Conservation (phyloP, 2,113 vertebrate species). For the Perognathus longimembris region DNA sequence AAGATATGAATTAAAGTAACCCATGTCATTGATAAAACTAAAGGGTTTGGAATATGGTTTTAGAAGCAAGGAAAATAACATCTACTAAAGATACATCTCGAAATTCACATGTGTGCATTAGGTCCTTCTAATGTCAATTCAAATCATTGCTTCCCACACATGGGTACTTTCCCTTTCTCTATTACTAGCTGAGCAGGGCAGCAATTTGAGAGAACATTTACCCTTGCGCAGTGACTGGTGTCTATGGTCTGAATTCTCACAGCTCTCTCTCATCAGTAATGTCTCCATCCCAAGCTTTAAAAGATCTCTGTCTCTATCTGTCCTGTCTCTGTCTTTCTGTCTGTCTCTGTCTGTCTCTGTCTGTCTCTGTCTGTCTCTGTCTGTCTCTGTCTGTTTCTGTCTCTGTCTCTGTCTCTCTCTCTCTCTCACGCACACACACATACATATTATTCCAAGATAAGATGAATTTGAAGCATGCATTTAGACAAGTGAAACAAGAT, state of each 20-base stretch:
- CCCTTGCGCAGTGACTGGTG: too few species aligned
- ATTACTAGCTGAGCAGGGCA: not conserved
- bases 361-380: too few species aligned
- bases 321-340: too few species aligned
- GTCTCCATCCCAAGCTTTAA: too few species aligned
- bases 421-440: too few species aligned
- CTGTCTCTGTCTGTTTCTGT: too few species aligned
- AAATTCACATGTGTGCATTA: not conserved
- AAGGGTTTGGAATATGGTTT: not conserved
- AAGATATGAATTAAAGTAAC: not conserved
- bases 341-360: too few species aligned
- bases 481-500: constrained; percentile 36
- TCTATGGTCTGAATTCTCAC: too few species aligned
- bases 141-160: not conserved
- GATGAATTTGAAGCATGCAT: constrained; percentile 26
- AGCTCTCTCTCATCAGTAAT: too few species aligned
- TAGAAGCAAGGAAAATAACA: not conserved
- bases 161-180: not conserved
- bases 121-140: not conserved
- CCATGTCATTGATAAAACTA: not conserved
- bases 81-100: not conserved
- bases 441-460: not conserved
- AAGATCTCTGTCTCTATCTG: too few species aligned
- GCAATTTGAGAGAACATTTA: not conserved
- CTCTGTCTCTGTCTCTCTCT: too few species aligned